Conservation (phyloP, 2,797 vertebrate genomes). For the Diplodus puntazzo region DNA sequence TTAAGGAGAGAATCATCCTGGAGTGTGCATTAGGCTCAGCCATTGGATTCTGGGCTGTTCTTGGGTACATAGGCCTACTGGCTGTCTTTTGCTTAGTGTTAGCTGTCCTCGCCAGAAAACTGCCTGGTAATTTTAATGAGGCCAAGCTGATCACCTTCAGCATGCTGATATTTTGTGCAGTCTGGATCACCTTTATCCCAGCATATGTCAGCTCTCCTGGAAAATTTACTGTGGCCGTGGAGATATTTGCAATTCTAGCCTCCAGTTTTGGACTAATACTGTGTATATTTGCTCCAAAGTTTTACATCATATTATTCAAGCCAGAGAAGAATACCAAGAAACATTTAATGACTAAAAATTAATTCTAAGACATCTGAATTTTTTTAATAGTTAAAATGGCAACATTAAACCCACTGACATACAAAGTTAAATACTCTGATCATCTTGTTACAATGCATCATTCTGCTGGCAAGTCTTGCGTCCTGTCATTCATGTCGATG, state of each 20-base stretch:
- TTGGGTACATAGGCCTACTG: background rate
- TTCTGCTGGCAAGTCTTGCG: too few relatives aligned
- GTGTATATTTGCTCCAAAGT: background rate
- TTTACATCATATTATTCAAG: background rate
- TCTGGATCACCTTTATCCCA: background rate
- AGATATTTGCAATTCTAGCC: background rate
- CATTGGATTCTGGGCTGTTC: background rate
- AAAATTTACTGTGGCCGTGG: slow-evolving; percentile 67
- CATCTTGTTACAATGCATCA: too few relatives aligned
- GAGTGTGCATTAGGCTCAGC: background rate
- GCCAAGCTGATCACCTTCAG: slow-evolving; percentile 75
- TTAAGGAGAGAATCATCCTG: background rate
- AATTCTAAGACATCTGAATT: background rate
- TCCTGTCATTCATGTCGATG: too few relatives aligned
- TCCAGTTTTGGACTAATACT: background rate
- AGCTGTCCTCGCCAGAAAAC: background rate
- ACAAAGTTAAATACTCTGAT: too few relatives aligned
- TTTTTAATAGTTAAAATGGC: background rate
- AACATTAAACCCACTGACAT: too few relatives aligned
- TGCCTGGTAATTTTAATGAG: slow-evolving; percentile 1
- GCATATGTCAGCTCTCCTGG: slow-evolving; percentile 68
- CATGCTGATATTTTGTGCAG: slow-evolving; percentile 67
- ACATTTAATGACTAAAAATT: background rate
- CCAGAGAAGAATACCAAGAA: slow-evolving; percentile 3
- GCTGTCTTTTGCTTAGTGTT: background rate